Base-by-base conservation (phyloP, 2,113 vertebrate genomes). In the Pelvicachromis taeniatus region DNA sequence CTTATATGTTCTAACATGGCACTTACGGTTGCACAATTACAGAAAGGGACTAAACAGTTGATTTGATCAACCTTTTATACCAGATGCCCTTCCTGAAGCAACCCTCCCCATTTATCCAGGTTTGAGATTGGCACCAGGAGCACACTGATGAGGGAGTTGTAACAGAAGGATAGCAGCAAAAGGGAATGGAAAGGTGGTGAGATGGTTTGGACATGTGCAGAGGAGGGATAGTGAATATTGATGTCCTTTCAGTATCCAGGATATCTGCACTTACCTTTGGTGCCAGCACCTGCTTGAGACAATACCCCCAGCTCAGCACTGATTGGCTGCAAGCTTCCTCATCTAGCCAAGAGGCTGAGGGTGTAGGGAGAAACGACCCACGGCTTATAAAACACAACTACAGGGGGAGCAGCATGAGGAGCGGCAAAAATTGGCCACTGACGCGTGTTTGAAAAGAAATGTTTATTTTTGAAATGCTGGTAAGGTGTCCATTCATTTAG, bases 391-490 rank as follows among this genome's bases (percentile, higher is more conserved):
- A 73, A 19, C 23, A 48, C 21, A 40, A 29, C 40, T 70, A 13
- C 9, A 29, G 40, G 1, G 13, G 1, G 38, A 26, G 33, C 31
- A 61, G 3, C 58, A 38, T 38, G 5, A 7, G 6, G 35, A 23
- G 21, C 23, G 50, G 23, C 8, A 81, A 65, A 59, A 61, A 56
- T 8, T 10, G 9, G 9, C 26, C 26, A 29, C 7, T 29, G 21
- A 85, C 77, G 3, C 35, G 14, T 79, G 38, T 52, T 58, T 48
- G 4, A 81, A 81, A 81, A 92, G 85, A 1, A 58, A 12, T n/a
- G 70, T 94, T 94, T 92, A 92, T 92, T 93, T 88, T 88, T 82
- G 26, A 93, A 94, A 92, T 87, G 89, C 90, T 93, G 85, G 88
- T 85, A 93, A 82, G 45, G 68, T 89, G 81, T 87, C 84, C 81